Evolutionary conservation across 1,140 invertebrate genomes (phyloP).

Genomic region (Magallana ariakensis): DNA sequence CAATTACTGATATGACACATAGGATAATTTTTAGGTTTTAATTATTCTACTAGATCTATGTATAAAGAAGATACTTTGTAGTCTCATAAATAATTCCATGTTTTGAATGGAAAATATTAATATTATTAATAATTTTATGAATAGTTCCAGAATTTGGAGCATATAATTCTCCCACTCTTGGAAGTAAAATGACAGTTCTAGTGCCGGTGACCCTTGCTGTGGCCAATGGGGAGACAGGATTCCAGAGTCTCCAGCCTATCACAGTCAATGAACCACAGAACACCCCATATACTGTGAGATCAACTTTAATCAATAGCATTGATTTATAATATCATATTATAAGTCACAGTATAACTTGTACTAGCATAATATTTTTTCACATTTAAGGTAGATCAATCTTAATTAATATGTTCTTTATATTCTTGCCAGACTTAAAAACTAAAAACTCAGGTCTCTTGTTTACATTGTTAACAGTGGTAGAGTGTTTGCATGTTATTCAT

Average conservation of each 20-base stretch:
- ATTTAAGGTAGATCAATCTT: no score
- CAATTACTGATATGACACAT: no score
- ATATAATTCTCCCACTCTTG: conserved; percentile 74
- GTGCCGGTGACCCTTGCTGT: conserved; percentile 68
- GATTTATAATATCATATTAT: neutral
- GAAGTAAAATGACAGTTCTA: conserved; percentile 50
- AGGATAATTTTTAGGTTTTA: neutral
- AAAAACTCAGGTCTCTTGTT: no score
- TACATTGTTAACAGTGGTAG: no score
- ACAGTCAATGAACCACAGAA: conserved; percentile 68
- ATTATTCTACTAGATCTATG: neutral
- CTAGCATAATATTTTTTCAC: no score
- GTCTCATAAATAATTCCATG: no score
- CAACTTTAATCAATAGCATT: neutral
- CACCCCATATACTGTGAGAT: conserved; percentile 60
- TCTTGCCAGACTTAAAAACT: no score
- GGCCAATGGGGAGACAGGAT: conserved; percentile 78
- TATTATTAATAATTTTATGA: neutral
- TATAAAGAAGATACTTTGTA: neutral
- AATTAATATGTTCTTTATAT: no score
- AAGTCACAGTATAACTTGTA: no score
- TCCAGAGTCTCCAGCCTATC: conserved; percentile 65
- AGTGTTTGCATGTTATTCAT: no score
- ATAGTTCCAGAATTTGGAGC: conserved; percentile 67
- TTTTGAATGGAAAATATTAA: neutral